Percentiles rank a stretch among this genome's conserved stretches.
Conservation (phyloP, 2,888 invertebrate species). For the Fragum whitleyi region DNA sequence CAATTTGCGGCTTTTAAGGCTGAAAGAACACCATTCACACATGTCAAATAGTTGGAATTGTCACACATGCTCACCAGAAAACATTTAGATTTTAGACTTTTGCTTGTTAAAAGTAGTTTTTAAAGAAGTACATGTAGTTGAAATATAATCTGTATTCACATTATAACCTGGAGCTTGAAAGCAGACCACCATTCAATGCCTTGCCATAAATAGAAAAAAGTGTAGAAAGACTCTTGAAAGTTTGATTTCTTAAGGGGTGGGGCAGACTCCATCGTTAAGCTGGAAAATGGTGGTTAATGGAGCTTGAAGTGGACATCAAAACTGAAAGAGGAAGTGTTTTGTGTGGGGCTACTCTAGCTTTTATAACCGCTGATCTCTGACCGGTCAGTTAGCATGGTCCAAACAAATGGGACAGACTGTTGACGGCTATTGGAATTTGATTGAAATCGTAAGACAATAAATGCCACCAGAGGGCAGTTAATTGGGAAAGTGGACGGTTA, state of each 20-base stretch:
- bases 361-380: conserved; percentile 55
- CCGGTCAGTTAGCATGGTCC: conserved; percentile 59
- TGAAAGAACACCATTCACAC: no score
- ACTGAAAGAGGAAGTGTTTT: conserved; percentile 27
- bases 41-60: no score
- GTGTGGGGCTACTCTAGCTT: conserved; percentile 31
- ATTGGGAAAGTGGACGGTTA: conserved; percentile 63
- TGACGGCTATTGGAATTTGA: conserved; percentile 65
- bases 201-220: conserved; percentile 12
- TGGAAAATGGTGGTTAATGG: conserved; percentile 50
- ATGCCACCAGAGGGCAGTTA: conserved; percentile 50
- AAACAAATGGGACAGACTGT: conserved; percentile 50
- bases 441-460: conserved; percentile 69
- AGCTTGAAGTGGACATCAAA: conserved; percentile 59
- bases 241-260: conserved; percentile 15
- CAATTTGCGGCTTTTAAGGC: no score
- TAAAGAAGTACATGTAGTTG: no score
- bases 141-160: no score
- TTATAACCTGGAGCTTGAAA: no score
- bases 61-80: no score
- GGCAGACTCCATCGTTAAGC: conserved; percentile 22
- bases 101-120: no score
- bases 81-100: no score
- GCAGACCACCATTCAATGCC: no score
- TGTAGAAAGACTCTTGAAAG: conserved; percentile 11